Percentiles rank a stretch among this genome's conserved stretches.
Conservation (phyloP, 1,140 invertebrate genomes). For the Zaprionus ornatus region DNA sequence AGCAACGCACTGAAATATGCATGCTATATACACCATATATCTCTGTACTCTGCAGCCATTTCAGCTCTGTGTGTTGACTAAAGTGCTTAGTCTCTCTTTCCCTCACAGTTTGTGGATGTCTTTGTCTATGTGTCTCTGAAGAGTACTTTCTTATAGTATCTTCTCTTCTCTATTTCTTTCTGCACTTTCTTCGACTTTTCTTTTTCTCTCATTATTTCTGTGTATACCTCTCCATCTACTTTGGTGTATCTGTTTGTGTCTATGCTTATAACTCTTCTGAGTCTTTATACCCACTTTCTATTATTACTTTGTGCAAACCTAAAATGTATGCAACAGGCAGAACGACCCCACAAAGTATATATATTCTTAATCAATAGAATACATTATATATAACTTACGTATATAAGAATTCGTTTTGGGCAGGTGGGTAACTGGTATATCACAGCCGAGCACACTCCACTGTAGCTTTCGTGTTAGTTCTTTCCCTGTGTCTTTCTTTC, state of each 20-base stretch:
- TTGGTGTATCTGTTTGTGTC: background rate
- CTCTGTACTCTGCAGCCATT: background rate
- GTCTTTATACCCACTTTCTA: too few species aligned
- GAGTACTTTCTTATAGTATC: too few species aligned
- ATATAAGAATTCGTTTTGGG: too few species aligned
- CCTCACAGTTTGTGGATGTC: background rate
- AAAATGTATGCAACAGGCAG: too few species aligned
- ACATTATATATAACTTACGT: too few species aligned
- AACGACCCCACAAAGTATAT: too few species aligned
- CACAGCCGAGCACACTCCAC: too few species aligned
- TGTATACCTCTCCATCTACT: background rate
- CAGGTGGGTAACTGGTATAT: too few species aligned
- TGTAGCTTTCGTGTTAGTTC: background rate
- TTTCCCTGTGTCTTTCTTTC: background rate
- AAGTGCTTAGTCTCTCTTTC: background rate
- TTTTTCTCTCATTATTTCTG: background rate
- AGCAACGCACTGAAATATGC: background rate
- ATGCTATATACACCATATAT: background rate
- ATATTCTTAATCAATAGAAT: too few species aligned
- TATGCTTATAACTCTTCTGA: too few species aligned
- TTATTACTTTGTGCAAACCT: too few species aligned
- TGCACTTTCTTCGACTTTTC: background rate
- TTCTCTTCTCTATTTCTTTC: too few species aligned
- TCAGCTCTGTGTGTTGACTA: background rate
- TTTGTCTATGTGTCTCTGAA: background rate